Percentiles rank a stretch among this genome's conserved stretches.
Conservation (phyloP, 2,113 vertebrate genomes). For the Pterocles orientalis region DNA sequence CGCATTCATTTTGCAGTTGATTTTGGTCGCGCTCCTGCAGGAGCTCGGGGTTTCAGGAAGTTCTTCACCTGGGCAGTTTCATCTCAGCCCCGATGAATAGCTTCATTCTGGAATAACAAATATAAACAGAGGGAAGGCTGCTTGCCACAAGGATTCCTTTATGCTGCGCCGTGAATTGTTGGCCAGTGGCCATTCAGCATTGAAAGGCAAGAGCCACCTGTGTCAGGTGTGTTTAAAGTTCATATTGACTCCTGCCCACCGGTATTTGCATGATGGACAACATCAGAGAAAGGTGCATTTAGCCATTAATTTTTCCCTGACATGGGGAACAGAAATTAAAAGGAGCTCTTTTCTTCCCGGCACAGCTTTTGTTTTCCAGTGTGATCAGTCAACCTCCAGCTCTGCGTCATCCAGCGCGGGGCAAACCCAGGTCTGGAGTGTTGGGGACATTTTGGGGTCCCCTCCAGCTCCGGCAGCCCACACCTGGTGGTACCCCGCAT, state of each 20-base stretch:
- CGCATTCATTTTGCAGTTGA: neutral
- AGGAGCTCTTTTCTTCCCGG: conserved; percentile 23
- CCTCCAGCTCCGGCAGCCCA: neutral
- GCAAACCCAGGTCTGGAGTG: neutral
- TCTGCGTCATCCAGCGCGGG: neutral
- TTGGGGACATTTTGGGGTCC: neutral
- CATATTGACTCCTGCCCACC: conserved; percentile 62
- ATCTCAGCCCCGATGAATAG: neutral
- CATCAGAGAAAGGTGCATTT: conserved; percentile 54
- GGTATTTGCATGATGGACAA: conserved; percentile 43
- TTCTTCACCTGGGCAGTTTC: conserved; percentile 35
- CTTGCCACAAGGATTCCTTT: conserved; percentile 64
- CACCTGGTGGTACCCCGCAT: neutral
- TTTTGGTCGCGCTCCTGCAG: neutral
- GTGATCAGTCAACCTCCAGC: conserved; percentile 53
- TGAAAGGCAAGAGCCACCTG: conserved; percentile 66
- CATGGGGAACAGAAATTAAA: conserved; percentile 51
- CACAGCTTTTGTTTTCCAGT: conserved; percentile 61
- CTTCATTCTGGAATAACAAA: conserved; percentile 53
- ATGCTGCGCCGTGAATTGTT: conserved; percentile 36
- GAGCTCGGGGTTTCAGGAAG: neutral
- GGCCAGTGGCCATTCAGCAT: conserved; percentile 59
- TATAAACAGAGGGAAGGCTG: conserved; percentile 45
- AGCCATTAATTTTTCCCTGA: conserved; percentile 63
- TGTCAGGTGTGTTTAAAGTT: conserved; percentile 77